Conservation (phyloP, 1,140 invertebrate species). For the Tachypleus tridentatus region DNA sequence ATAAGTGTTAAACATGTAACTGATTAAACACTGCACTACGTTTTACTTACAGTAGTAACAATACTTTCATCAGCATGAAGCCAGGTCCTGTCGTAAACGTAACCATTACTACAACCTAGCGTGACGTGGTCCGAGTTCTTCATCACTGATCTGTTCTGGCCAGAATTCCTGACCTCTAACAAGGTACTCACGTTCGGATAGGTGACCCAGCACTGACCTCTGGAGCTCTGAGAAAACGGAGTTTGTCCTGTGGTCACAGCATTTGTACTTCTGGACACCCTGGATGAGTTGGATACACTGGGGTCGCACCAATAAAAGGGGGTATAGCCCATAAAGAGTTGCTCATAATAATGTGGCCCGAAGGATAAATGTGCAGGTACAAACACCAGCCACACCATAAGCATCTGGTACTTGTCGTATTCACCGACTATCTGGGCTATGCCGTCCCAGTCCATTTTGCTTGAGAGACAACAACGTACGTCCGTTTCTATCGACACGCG, state of each 20-base stretch:
- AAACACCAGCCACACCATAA: constrained; percentile 71
- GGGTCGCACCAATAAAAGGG: constrained; percentile 58
- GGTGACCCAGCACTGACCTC: not conserved
- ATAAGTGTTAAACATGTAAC: too few relatives aligned
- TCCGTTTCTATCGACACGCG: too few relatives aligned
- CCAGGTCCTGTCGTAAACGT: not conserved
- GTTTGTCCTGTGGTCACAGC: not conserved
- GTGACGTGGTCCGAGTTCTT: not conserved
- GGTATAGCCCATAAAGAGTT: constrained; percentile 60
- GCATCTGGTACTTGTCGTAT: constrained; percentile 73
- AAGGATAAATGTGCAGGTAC: constrained; percentile 75
- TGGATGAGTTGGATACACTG: not conserved
- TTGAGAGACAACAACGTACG: too few relatives aligned
- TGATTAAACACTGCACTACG: too few relatives aligned
- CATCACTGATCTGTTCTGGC: not conserved
- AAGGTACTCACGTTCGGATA: not conserved
- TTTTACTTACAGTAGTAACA: not conserved
- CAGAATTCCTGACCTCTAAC: not conserved
- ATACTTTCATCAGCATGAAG: not conserved
- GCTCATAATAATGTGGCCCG: constrained; percentile 80
- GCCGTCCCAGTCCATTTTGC: constrained; percentile 63
- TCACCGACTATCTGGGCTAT: constrained; percentile 70
- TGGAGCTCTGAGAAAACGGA: not conserved
- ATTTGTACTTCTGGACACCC: not conserved
- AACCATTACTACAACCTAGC: not conserved